Evolutionary conservation across 2,113 vertebrate genomes (phyloP), one percentile per base, ranked within the genome.

Genomic region (Thryonomys swinderianus): DNA sequence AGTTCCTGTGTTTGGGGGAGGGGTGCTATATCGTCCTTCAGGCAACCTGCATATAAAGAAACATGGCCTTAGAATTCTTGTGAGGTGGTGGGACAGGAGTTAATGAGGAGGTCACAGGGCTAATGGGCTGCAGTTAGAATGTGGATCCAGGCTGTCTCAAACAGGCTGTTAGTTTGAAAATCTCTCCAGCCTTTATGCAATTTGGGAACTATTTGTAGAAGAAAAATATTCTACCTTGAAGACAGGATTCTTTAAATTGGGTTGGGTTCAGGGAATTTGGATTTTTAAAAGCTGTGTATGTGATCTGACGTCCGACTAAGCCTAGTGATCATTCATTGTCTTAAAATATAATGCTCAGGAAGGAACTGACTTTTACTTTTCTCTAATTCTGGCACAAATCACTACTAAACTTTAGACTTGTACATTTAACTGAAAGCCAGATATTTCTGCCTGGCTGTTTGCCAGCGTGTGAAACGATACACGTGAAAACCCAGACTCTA

Each of bases 121-220:
- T 84, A 85, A 57, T 85, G 61, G 74, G n/a, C 53, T 79, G 57
- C 74, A 78, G 51, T 81, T 27, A 73, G 66, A 45, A 66, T 93
- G 73, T 82, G 86, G 40, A 64, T 95, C 4, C 42, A 66, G 32
- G 83, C 62, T 93, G 90, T 79, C 40, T 92, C 73, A 71, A 18
- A 71, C 53, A 51, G 66, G 23, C 79, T 62, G 48, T 93, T 76
- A 59, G 55, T 90, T 92, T 79, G 82, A 66, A 92, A 79, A 84
- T 78, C 53, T 91, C 59, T 37, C 61, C 21, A 61, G 45, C 18
- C 25, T 90, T 87, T 66, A 9, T 64, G 42, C 5, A 81, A 6
- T 30, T 82, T 79, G 61, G 37, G 21, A 90, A 74, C 45, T 82
- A 42, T 69, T 64, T 84, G 62, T 42, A 83, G 53, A 78, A 51